A percentile compares a stretch with the other conserved stretches of the same genome.
phyloP scores from a whole-genome alignment of 2,888 invertebrate species.

The Acanthosepion esculentum region DNA sequence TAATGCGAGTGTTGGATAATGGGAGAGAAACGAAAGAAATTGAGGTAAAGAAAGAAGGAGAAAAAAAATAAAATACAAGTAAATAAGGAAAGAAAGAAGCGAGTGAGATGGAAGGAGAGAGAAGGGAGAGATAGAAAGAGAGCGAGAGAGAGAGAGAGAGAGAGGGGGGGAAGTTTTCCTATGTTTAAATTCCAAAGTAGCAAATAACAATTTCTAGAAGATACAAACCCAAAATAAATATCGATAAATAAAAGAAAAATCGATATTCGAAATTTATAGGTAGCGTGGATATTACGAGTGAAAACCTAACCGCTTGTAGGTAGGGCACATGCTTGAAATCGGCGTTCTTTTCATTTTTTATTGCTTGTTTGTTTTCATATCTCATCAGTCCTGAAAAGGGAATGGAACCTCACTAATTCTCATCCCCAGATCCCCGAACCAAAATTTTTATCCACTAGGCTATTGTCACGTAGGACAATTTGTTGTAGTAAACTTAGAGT shows the following conservation, averaged over 20 bases:
- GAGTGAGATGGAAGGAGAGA: neutral
- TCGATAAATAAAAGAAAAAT: neutral
- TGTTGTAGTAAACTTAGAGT: too few species aligned
- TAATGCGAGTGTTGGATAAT: neutral
- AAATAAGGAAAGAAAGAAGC: neutral
- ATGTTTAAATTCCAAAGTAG: neutral
- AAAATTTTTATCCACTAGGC: too few species aligned
- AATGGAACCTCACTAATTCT: too few species aligned
- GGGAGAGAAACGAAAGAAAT: neutral
- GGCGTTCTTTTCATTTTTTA: too few species aligned
- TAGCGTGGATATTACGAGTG: too few species aligned
- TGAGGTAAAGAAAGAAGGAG: neutral
- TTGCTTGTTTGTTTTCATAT: too few species aligned
- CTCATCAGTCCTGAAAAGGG: too few species aligned
- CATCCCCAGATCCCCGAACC: too few species aligned
- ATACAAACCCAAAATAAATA: conserved; percentile 16
- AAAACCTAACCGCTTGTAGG: too few species aligned
- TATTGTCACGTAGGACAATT: too few species aligned
- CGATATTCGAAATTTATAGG: neutral
- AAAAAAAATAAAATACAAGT: neutral
- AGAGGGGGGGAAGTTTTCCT: neutral
- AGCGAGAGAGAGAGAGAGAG: neutral
- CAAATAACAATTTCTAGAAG: neutral
- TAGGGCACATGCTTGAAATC: too few species aligned
- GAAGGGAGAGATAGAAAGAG: neutral